These are phyloP conservation scores for Diabrotica undecimpunctata DNA, from an alignment of 1,140 invertebrate species.

Conservation along the genomic window DNA sequence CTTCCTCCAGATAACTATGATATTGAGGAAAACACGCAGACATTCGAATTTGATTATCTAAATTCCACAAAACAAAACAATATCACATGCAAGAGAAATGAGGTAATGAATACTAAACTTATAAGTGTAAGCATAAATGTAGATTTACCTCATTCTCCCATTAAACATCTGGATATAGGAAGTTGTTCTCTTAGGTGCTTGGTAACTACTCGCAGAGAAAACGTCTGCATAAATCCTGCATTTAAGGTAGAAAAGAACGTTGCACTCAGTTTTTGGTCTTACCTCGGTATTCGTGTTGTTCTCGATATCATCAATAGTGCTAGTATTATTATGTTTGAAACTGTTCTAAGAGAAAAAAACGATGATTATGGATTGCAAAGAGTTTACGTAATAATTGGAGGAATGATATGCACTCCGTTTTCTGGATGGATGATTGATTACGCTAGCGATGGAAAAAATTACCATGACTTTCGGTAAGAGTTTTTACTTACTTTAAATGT, in stretches of 20 bases:
- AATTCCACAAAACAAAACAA: slow-evolving; percentile 21
- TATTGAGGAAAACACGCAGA: slow-evolving; percentile 30
- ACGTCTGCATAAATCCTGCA: slow-evolving; percentile 60
- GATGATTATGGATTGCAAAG: slow-evolving; percentile 78
- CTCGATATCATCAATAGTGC: slow-evolving; percentile 71
- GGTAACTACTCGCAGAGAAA: slow-evolving; percentile 52
- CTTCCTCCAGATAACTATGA: slow-evolving; percentile 32
- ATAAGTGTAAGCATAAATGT: slow-evolving; percentile 45
- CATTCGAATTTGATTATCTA: slow-evolving; percentile 26
- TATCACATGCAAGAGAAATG: slow-evolving; percentile 22
- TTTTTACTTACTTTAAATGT: slow-evolving; percentile 44
- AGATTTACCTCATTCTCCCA: slow-evolving; percentile 30
- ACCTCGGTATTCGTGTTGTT: slow-evolving; percentile 68
- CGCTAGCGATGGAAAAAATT: slow-evolving; percentile 56
- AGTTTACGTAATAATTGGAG: slow-evolving; percentile 73
- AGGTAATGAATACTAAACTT: slow-evolving; percentile 27
- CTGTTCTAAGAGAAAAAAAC: slow-evolving; percentile 70
- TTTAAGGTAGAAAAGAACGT: slow-evolving; percentile 60
- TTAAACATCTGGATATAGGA: slow-evolving; percentile 36
- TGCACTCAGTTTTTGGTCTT: slow-evolving; percentile 70
- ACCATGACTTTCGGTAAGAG: slow-evolving; percentile 69
- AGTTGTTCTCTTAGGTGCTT: slow-evolving; percentile 53
- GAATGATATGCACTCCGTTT: slow-evolving; percentile 74
- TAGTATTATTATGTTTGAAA: slow-evolving; percentile 78
- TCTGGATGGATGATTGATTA: slow-evolving; percentile 73